These are phyloP conservation scores for Habrosyne pyritoides DNA, from an alignment of 2,888 invertebrate species.

Conservation along the genomic window DNA sequence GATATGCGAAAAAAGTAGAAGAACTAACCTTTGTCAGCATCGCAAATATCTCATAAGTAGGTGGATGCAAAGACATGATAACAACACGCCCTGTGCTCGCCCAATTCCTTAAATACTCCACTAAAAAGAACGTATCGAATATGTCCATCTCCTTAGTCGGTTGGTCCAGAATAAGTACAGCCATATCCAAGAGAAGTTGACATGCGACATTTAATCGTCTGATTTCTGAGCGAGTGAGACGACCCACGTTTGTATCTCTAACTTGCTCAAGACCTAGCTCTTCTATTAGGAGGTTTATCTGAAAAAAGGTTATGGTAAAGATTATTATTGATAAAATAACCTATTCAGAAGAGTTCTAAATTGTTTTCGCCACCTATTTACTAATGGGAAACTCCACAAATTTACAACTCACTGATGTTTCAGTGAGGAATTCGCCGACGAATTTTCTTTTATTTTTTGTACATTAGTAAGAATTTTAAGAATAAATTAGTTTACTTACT, in stretches of 20 bases:
- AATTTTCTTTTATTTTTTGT: no score
- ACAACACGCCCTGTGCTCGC: conserved; percentile 91
- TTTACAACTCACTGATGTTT: neutral
- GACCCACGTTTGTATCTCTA: conserved; percentile 92
- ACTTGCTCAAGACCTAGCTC: conserved; percentile 96
- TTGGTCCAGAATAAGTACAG: conserved; percentile 93
- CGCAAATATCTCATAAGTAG: conserved; percentile 97
- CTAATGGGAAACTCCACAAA: no score
- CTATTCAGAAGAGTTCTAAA: no score
- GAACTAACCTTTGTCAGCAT: conserved; percentile 89
- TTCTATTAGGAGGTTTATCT: conserved; percentile 95
- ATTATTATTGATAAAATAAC: no score
- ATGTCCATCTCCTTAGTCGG: conserved; percentile 96
- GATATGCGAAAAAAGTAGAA: conserved; percentile 1
- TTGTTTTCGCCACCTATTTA: no score
- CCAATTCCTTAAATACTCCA: conserved; percentile 97
- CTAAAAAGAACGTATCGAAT: conserved; percentile 97
- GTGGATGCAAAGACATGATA: conserved; percentile 95
- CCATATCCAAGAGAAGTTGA: conserved; percentile 93
- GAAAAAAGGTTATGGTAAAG: conserved; percentile 39
- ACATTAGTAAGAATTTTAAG: neutral
- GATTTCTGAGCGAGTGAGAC: conserved; percentile 94
- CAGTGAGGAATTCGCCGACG: neutral
- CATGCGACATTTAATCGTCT: conserved; percentile 95
- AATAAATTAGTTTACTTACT: conserved; percentile 70